phyloP scores from a whole-genome alignment of 1,140 invertebrate species.

The Andricus grossulariae region DNA sequence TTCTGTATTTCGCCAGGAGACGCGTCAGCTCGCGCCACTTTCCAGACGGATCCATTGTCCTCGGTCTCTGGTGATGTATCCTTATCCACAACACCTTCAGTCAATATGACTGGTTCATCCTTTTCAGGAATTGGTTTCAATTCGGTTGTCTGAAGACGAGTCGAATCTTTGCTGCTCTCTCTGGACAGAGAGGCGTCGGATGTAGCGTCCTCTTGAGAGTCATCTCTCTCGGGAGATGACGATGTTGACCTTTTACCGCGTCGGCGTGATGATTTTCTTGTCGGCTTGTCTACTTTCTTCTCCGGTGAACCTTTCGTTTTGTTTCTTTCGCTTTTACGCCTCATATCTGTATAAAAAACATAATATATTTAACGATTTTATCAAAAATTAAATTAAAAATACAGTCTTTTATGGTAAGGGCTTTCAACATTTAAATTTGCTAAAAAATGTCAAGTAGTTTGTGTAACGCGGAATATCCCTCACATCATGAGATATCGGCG shows the following conservation, averaged over 20 bases:
- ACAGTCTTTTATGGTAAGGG: too few relatives aligned
- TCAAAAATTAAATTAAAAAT: too few relatives aligned
- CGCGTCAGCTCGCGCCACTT: conserved; percentile 76
- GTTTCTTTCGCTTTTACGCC: conserved; percentile 74
- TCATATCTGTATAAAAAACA: conserved; percentile 62
- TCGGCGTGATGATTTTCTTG: conserved; percentile 69
- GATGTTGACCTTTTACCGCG: conserved; percentile 65
- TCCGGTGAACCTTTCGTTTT: conserved; percentile 73
- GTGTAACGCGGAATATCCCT: too few relatives aligned
- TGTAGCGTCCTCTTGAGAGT: conserved; percentile 44
- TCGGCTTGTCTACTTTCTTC: conserved; percentile 70
- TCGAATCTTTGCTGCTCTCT: conserved; percentile 51
- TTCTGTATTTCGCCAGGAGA: conserved; percentile 77
- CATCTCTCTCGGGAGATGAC: conserved; percentile 66
- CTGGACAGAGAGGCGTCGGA: conserved; percentile 39
- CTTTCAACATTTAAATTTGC: too few relatives aligned
- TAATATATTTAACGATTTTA: neutral
- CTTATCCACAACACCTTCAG: conserved; percentile 52
- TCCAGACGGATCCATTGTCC: conserved; percentile 72
- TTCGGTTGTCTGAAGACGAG: conserved; percentile 38
- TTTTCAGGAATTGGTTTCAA: conserved; percentile 37
- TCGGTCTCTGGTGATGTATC: conserved; percentile 53
- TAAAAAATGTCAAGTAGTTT: too few relatives aligned
- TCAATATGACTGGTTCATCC: conserved; percentile 42
- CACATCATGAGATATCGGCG: too few relatives aligned